Evolutionary conservation across 1,140 invertebrate species (phyloP).

Genomic region (Tetraneura akinire): DNA sequence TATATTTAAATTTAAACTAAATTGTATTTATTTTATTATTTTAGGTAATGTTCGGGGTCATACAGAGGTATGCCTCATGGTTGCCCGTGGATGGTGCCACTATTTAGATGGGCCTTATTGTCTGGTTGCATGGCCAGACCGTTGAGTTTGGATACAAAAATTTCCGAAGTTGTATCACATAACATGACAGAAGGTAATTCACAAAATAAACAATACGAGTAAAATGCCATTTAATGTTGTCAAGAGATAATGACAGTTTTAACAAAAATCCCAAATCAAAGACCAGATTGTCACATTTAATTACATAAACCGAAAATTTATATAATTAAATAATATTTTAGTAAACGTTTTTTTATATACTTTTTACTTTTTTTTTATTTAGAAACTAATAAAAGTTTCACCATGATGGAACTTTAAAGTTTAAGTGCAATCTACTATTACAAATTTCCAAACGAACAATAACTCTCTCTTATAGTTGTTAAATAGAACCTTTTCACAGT

Average conservation of each 20-base stretch:
- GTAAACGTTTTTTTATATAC: no score
- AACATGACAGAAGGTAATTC: conserved; percentile 42
- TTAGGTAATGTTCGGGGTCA: conserved; percentile 43
- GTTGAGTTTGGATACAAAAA: conserved; percentile 1
- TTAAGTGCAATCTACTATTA: no score
- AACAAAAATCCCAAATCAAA: conserved; percentile 10
- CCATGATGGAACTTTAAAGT: no score
- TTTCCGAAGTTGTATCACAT: background rate
- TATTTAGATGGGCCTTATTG: conserved; percentile 41
- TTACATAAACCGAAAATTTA: background rate
- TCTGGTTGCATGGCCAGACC: conserved; percentile 44
- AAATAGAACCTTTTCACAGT: no score
- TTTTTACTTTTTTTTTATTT: no score
- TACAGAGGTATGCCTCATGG: conserved; percentile 49
- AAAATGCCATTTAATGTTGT: background rate
- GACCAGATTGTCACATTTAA: conserved; percentile 1
- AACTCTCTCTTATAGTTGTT: no score
- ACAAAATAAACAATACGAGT: background rate
- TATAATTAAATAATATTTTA: no score
- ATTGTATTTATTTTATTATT: background rate
- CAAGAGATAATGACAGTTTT: background rate
- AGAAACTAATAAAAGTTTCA: no score
- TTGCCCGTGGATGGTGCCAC: conserved; percentile 44
- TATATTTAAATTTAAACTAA: no score
- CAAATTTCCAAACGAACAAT: no score